phyloP scores from a whole-genome alignment of 2,113 vertebrate species.

The Rhombomys opimus region DNA sequence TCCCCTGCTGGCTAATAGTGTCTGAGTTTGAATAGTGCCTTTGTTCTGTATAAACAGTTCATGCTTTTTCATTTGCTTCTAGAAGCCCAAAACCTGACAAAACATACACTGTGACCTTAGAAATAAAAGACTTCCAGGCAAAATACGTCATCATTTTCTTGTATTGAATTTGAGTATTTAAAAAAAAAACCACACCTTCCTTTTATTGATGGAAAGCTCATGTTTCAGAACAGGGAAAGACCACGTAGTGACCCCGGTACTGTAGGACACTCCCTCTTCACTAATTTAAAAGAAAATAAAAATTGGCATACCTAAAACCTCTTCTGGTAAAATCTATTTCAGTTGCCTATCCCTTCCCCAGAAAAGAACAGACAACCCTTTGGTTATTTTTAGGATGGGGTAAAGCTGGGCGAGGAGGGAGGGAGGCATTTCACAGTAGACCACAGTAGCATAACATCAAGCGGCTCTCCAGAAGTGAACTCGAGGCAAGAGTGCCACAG shows the following conservation, averaged over 20 bases:
- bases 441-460: background rate
- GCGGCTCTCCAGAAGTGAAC: background rate
- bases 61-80: conserved; percentile 55
- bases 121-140: conserved; percentile 27
- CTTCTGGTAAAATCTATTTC: background rate
- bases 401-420: background rate
- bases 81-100: conserved; percentile 16
- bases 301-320: background rate
- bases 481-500: conserved; percentile 1
- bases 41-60: conserved; percentile 38
- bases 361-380: background rate
- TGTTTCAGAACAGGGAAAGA: background rate
- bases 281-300: conserved; percentile 33
- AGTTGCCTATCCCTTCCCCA: background rate
- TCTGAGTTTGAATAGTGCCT: background rate
- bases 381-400: background rate
- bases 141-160: conserved; percentile 29
- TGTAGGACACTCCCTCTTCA: background rate
- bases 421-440: background rate
- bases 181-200: conserved; percentile 7
- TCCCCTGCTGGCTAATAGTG: background rate
- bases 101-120: conserved; percentile 15
- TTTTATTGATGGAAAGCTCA: background rate
- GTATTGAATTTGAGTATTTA: conserved; percentile 31
- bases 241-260: background rate